Evolutionary conservation across 2,888 invertebrate species (phyloP).

Genomic region (Euzophera pinguis): DNA sequence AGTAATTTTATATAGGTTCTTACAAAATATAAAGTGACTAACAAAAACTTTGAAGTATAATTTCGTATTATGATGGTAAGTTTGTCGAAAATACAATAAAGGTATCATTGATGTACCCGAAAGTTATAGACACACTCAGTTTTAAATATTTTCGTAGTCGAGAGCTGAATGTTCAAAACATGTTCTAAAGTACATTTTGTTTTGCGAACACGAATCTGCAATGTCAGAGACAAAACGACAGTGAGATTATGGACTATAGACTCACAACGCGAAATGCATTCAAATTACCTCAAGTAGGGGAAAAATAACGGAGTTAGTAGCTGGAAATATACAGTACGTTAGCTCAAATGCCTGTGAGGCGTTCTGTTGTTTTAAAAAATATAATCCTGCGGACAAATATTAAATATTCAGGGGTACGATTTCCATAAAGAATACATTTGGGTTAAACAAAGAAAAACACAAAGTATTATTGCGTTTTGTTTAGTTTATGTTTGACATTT

Average conservation of each 20-base stretch:
- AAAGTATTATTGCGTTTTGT: too few species aligned
- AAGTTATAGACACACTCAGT: too few species aligned
- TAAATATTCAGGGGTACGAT: too few species aligned
- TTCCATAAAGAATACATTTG: too few species aligned
- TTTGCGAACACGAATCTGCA: not conserved
- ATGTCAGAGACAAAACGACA: constrained; percentile 3
- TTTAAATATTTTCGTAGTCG: not conserved
- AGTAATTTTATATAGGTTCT: too few species aligned
- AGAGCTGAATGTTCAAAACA: not conserved
- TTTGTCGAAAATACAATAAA: too few species aligned
- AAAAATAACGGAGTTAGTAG: not conserved
- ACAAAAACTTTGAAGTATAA: too few species aligned
- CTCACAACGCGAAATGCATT: constrained; percentile 27
- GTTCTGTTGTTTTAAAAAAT: not conserved
- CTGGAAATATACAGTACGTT: not conserved
- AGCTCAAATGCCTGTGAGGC: not conserved
- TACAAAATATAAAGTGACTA: too few species aligned
- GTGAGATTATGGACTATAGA: constrained; percentile 12
- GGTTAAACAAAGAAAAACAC: too few species aligned
- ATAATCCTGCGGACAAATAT: not conserved
- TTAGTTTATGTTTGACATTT: too few species aligned
- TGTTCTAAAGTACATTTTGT: not conserved
- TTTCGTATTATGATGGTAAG: too few species aligned
- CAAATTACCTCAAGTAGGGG: constrained; percentile 24
- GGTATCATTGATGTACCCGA: too few species aligned